Conservation (phyloP, 2,888 invertebrate genomes). For the Drosophila putrida region DNA sequence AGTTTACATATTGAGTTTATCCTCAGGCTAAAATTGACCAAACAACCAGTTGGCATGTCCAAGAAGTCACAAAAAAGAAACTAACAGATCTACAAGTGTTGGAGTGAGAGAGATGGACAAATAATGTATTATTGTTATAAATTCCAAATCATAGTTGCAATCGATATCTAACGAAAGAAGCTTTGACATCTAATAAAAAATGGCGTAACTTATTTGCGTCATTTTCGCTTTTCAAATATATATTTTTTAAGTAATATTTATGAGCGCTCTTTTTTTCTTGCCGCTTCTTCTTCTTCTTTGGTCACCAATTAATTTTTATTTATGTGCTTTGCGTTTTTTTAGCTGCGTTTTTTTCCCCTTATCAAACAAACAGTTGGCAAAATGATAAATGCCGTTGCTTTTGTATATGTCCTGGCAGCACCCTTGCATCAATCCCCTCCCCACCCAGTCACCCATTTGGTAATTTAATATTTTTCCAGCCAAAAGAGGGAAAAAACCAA, state of each 20-base stretch:
- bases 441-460: constrained; percentile 46
- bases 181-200: constrained; percentile 3
- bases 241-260: constrained; percentile 76
- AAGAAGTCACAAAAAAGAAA: no score
- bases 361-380: constrained; percentile 81
- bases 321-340: constrained; percentile 64
- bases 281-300: constrained; percentile 24
- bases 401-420: constrained; percentile 47
- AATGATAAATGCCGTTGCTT: constrained; percentile 80
- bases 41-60: not conserved
- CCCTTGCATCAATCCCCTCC: constrained; percentile 42
- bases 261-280: constrained; percentile 29
- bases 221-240: constrained; percentile 54
- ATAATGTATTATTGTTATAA: no score
- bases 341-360: constrained; percentile 58
- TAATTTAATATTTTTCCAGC: constrained; percentile 75
- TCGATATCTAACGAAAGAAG: not conserved
- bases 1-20: no score
- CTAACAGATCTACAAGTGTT: not conserved
- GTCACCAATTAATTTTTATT: constrained; percentile 78
- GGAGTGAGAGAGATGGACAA: not conserved
- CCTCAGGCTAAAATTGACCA: not conserved
- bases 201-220: constrained; percentile 28
- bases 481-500: constrained; percentile 18
- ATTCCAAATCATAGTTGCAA: not conserved